A percentile compares a stretch with the other conserved stretches of the same genome.
These are phyloP conservation scores for Hiodon tergisus DNA, from an alignment of 2,113 vertebrate species.

Conservation along the genomic window DNA sequence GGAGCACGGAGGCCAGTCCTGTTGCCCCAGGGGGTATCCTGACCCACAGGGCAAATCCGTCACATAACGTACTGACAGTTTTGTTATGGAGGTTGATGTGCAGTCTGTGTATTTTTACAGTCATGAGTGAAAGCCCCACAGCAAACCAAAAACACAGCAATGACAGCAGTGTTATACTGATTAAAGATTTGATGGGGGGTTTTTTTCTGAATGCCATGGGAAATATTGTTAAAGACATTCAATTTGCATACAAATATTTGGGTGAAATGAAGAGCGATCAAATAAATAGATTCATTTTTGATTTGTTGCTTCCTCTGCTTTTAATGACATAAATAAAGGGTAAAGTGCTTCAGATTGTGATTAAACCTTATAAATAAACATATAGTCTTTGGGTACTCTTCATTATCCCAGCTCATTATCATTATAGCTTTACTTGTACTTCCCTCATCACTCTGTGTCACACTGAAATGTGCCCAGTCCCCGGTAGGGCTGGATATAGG, in stretches of 20 bases:
- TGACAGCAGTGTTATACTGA: conserved; percentile 7
- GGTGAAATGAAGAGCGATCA: conserved; percentile 8
- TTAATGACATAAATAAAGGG: background rate
- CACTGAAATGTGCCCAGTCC: too few species aligned
- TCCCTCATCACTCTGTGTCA: too few species aligned
- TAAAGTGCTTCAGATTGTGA: too few species aligned
- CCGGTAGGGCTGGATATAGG: too few species aligned
- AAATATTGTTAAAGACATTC: conserved; percentile 1
- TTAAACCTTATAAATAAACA: too few species aligned
- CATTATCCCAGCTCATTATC: too few species aligned
- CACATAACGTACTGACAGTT: conserved; percentile 6
- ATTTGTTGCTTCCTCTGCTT: background rate
- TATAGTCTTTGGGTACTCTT: too few species aligned
- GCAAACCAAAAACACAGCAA: conserved; percentile 5
- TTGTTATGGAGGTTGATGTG: background rate
- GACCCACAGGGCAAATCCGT: background rate
- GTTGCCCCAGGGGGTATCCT: background rate
- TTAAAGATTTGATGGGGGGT: conserved; percentile 19
- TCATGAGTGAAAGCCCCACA: background rate
- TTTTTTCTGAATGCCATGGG: background rate
- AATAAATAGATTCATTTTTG: conserved; percentile 6
- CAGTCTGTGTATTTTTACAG: background rate
- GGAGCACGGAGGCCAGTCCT: background rate
- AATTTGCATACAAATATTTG: conserved; percentile 24
- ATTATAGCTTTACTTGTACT: too few species aligned